Base-by-base conservation (phyloP, 2,797 vertebrate species). In the Micromesistius poutassou region DNA sequence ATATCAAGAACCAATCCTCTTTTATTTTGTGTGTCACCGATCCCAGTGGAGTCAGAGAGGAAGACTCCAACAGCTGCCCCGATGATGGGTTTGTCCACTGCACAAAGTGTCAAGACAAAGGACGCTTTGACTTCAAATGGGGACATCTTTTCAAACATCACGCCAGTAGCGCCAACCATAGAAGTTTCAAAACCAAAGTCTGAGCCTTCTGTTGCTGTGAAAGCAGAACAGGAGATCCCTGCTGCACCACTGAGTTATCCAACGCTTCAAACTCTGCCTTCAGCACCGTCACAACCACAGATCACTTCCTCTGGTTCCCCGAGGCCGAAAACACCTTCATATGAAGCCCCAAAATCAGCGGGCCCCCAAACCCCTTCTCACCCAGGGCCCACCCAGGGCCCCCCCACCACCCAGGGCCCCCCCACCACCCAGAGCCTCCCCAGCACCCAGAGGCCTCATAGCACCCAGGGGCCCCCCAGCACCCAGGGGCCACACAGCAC, bases 1-100 rank as follows among this genome's bases (percentile, higher is more conserved):
- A 81, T 94, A 77, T 95, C 94, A 80, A 93, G 82, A 86, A 75
- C 94, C 30, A 94, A 94, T 82, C 93, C 93, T 82, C 91, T 93
- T n/a, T 84, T 94, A 85, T 94, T 94, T 90, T 91, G 92, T 1
- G 90, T 94, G 33, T 91, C 92, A 12, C 89, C 93, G 25, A 86
- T 92, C 5, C 89, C 90, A 73, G 87, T 90, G 19, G 91, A 94
- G 78, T 79, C 85, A 74, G 91, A 91, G 76, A 89, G 80, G 82
- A 89, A 90, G 66, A 85, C 84, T 0, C 83, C 90, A 74, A 86
- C 89, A 42, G 83, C 76, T 2, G 80, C 82, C 79, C 77, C 84
- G 71, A 38, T 78, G 74, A 82, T 30, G 31, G 76, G 72, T 76
- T 72, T 38, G 0, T 71, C 81, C 62, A 62, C 86, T 10, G 73